These are phyloP conservation scores for Gastrophryne carolinensis DNA, from an alignment of 2,797 vertebrate species.

Conservation along the genomic window DNA sequence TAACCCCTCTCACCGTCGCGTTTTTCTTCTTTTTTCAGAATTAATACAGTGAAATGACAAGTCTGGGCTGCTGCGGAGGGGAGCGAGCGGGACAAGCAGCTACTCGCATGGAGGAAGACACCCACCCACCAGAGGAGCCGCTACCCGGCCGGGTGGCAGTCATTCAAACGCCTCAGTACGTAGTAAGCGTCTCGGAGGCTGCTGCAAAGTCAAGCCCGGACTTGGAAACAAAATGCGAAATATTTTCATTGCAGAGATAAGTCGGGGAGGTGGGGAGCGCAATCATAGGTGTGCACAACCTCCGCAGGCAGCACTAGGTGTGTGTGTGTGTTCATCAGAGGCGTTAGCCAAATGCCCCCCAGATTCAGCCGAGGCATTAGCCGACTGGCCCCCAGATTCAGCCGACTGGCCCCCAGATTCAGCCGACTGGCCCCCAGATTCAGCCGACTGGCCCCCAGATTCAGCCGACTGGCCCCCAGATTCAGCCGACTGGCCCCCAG, in stretches of 20 bases:
- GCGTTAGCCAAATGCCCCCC: too few relatives aligned
- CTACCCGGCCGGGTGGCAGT: neutral
- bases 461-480: too few relatives aligned
- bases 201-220: slow-evolving; percentile 27
- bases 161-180: slow-evolving; percentile 24
- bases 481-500: too few relatives aligned
- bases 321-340: too few relatives aligned
- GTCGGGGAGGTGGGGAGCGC: neutral
- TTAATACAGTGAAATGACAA: neutral
- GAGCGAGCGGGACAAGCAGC: neutral
- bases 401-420: too few relatives aligned
- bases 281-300: neutral
- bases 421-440: too few relatives aligned
- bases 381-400: too few relatives aligned
- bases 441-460: too few relatives aligned
- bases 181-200: neutral
- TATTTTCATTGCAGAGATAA: slow-evolving; percentile 11
- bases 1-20: neutral
- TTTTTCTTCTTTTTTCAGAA: neutral
- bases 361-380: too few relatives aligned
- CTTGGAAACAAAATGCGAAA: slow-evolving; percentile 35
- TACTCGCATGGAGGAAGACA: slow-evolving; percentile 4
- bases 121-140: neutral
- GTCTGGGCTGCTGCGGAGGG: neutral
- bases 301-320: too few relatives aligned